Base-by-base conservation (phyloP, 2,888 invertebrate genomes). In the Neuroscelio doddi region DNA sequence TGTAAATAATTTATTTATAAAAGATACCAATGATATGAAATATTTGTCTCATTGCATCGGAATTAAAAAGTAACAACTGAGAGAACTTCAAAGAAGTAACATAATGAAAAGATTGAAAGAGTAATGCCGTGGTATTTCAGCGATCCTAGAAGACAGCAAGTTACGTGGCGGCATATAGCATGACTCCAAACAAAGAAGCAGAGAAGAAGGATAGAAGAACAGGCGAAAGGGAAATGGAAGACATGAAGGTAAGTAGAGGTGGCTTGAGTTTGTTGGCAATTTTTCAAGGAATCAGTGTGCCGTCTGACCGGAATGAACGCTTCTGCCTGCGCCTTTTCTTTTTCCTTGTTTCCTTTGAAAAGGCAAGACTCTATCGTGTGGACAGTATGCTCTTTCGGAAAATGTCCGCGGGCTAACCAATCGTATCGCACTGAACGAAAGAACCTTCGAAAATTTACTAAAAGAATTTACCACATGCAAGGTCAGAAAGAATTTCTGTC, bases 251-350 rank as follows among this genome's bases (percentile, higher is more conserved):
- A 52, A 50, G 42, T 30, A 46, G 46, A 41, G n/a, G 69, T 45
- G 44, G 51, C 50, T 38, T 53, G 46, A 65, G 68, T 65, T 76
- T 75, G 76, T 78, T 80, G 79, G 80, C 79, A 78, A 78, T 76
- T 79, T 79, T 77, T 80, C 79, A 80, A 77, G 71, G 80, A 80
- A 80, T 80, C 79, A 80, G 72, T 72, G 73, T 70, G 67, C 69
- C 71, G 71, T 77, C 77, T 74, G 76, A 77, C 76, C 78, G 75
- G 79, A 79, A 77, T 72, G 78, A 73, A 76, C 71, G 69, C 52
- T 44, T 52, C 38, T 27, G 32, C 46, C 45, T 14, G 51, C 14
- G 30, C 32, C 41, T 51, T 39, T 9, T 41, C 41, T 42, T 51
- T 17, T 51, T 24, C 51, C 34, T 51, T 41, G 41, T 51, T 41